Evolutionary conservation across 2,113 vertebrate species (phyloP).

Genomic region (Microcebus ravelobensis): DNA sequence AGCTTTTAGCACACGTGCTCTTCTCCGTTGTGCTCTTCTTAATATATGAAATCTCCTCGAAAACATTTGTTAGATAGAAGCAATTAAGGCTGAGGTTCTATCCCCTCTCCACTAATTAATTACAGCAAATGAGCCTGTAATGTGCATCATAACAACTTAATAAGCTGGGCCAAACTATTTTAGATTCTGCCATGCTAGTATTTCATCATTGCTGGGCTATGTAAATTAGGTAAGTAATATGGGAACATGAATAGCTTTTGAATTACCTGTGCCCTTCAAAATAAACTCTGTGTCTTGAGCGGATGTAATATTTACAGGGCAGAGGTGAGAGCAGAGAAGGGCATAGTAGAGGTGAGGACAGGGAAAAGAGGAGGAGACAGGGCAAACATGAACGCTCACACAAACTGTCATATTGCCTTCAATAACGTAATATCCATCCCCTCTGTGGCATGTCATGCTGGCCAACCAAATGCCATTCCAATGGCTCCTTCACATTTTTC

Average conservation of each 20-base stretch:
- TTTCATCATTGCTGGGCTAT: slow-evolving; percentile 34
- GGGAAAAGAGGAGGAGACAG: background rate
- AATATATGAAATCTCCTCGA: slow-evolving; percentile 67
- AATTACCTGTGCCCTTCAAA: background rate
- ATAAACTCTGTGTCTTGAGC: background rate
- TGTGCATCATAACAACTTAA: slow-evolving; percentile 57
- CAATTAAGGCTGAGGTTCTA: slow-evolving; percentile 51
- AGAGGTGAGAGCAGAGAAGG: background rate
- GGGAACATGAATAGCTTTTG: slow-evolving; percentile 41
- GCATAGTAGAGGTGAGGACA: background rate
- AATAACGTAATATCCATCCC: background rate
- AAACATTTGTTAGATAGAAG: slow-evolving; percentile 69
- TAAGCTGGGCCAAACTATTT: slow-evolving; percentile 60
- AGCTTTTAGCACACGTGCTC: background rate
- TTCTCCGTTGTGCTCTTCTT: slow-evolving; percentile 25
- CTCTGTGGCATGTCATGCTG: background rate
- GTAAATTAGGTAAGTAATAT: slow-evolving; percentile 61
- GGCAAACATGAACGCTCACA: background rate
- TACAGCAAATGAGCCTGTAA: slow-evolving; percentile 65
- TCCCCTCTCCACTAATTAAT: slow-evolving; percentile 60
- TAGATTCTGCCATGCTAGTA: slow-evolving; percentile 47
- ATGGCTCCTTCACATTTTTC: background rate
- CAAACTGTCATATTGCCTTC: background rate
- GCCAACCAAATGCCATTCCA: slow-evolving; percentile 27
- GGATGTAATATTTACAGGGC: background rate